These are phyloP conservation scores for Syrmaticus mikado DNA, from an alignment of 2,113 vertebrate genomes.

Conservation along the genomic window DNA sequence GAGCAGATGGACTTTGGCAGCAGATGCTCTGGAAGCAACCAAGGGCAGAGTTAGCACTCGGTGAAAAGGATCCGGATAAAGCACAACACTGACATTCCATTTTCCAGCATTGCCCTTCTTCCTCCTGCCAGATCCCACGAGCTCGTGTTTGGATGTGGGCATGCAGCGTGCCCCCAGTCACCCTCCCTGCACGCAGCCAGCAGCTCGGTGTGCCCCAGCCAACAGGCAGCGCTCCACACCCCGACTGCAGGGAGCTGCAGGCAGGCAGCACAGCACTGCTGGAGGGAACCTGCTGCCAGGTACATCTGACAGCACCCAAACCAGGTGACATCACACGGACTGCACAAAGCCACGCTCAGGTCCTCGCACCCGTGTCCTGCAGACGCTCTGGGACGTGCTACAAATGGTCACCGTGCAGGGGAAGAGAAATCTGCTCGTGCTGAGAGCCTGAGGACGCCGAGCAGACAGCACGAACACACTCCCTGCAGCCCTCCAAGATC, in stretches of 20 bases:
- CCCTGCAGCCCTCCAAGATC: background rate
- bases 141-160: background rate
- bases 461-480: rapidly evolving
- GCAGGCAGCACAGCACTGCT: rapidly evolving
- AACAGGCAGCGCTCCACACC: background rate
- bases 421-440: background rate
- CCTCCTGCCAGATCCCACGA: background rate
- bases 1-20: background rate
- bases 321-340: rapidly evolving
- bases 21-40: background rate
- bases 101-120: rapidly evolving
- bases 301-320: rapidly evolving
- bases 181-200: background rate
- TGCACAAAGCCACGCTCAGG: background rate
- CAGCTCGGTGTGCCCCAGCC: background rate
- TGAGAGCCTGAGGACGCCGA: rapidly evolving
- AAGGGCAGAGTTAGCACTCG: rapidly evolving
- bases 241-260: too few species aligned
- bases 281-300: rapidly evolving
- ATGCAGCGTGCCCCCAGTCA: rapidly evolving
- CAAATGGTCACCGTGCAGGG: too few species aligned
- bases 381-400: background rate
- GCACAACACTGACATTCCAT: rapidly evolving
- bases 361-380: background rate
- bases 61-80: rapidly evolving